These are phyloP conservation scores for Limenitis arthemis DNA, from an alignment of 2,888 invertebrate genomes.

Conservation along the genomic window DNA sequence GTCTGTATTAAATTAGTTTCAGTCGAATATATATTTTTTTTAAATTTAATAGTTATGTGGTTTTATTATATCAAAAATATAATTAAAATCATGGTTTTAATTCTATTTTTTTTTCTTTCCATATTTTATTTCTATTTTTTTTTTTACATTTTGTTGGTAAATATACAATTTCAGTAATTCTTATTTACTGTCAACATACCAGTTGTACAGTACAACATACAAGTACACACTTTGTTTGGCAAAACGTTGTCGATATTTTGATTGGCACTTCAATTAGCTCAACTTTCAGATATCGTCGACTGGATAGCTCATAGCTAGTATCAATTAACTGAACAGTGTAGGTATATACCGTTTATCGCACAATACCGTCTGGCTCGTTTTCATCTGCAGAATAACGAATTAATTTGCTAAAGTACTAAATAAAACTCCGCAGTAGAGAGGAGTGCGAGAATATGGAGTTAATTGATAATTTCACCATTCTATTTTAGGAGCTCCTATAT, in stretches of 20 bases:
- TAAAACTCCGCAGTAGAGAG: neutral
- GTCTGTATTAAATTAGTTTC: too few relatives aligned
- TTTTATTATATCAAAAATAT: too few relatives aligned
- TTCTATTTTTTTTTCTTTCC: too few relatives aligned
- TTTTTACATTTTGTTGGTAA: too few relatives aligned
- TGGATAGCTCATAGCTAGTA: slow-evolving; percentile 39
- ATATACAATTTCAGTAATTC: too few relatives aligned
- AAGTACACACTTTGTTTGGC: neutral
- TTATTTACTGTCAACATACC: neutral
- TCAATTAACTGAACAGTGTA: slow-evolving; percentile 34
- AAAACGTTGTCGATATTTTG: slow-evolving; percentile 21
- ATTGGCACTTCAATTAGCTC: slow-evolving; percentile 54
- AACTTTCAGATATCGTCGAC: slow-evolving; percentile 35
- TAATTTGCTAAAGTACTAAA: slow-evolving; percentile 4
- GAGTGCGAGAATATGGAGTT: slow-evolving; percentile 1
- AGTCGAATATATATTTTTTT: too few relatives aligned
- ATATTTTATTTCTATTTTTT: too few relatives aligned
- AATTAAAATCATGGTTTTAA: too few relatives aligned
- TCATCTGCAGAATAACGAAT: slow-evolving; percentile 9
- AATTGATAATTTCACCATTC: neutral
- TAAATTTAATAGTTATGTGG: too few relatives aligned
- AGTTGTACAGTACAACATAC: neutral
- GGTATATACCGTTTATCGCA: slow-evolving; percentile 18
- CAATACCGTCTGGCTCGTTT: slow-evolving; percentile 15
- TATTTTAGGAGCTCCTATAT: too few relatives aligned